A percentile compares a stretch with the other conserved stretches of the same genome.
phyloP scores from a whole-genome alignment of 2,797 vertebrate species.

The Buceros bicornis region DNA sequence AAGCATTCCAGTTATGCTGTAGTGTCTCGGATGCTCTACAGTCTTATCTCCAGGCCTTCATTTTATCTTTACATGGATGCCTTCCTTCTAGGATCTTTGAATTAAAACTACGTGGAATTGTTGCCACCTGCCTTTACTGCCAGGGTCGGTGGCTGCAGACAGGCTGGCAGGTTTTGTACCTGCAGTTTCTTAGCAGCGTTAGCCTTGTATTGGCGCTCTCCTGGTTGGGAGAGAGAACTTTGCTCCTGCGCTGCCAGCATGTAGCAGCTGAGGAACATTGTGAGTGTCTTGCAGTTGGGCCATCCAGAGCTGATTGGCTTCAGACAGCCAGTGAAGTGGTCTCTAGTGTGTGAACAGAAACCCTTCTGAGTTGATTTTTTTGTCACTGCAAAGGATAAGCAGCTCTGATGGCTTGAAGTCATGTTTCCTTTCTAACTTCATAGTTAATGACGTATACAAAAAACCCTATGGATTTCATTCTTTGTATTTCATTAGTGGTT shows the following conservation, averaged over 20 bases:
- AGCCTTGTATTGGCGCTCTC: not conserved
- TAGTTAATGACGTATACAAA: not conserved
- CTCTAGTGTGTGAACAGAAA: not conserved
- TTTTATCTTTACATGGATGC: not conserved
- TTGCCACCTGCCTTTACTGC: not conserved
- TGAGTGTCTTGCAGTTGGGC: not conserved
- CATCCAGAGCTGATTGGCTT: not conserved
- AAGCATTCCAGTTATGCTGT: not conserved
- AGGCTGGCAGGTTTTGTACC: not conserved
- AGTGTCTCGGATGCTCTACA: not conserved
- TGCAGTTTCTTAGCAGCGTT: not conserved
- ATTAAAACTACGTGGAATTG: not conserved
- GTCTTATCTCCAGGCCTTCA: not conserved
- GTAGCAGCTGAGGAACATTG: not conserved
- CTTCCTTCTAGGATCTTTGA: not conserved
- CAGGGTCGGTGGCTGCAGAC: not conserved
- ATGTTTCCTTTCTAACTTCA: not conserved
- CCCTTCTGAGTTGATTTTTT: not conserved
- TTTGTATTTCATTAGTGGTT: not conserved
- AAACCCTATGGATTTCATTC: not conserved
- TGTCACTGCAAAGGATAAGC: not conserved
- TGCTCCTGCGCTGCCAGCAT: accelerated
- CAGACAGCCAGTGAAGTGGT: not conserved
- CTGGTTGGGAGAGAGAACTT: not conserved
- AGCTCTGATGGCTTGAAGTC: not conserved